These are phyloP conservation scores for Shinisaurus crocodilurus DNA, from an alignment of 2,113 vertebrate species.

Conservation along the genomic window DNA sequence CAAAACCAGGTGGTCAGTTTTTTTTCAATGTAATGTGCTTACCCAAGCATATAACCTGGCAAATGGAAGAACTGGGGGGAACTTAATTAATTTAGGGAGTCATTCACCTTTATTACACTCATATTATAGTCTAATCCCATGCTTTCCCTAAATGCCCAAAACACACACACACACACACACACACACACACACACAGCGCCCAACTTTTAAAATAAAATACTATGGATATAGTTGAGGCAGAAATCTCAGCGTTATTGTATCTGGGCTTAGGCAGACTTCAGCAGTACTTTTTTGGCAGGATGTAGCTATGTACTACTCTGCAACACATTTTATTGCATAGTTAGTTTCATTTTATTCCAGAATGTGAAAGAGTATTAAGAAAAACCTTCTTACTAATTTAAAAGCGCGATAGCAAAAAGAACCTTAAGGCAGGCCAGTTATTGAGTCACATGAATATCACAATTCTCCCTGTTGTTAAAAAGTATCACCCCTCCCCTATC, in stretches of 20 bases:
- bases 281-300: background rate
- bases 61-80: background rate
- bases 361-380: background rate
- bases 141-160: background rate
- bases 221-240: background rate
- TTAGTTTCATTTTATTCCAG: background rate
- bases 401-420: slow-evolving; percentile 7
- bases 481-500: background rate
- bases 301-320: background rate
- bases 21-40: background rate
- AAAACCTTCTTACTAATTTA: background rate
- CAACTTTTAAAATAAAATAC: background rate
- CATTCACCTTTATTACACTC: background rate
- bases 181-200: background rate
- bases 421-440: background rate
- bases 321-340: background rate
- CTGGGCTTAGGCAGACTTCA: background rate
- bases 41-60: background rate
- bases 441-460: slow-evolving; percentile 24
- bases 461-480: slow-evolving; percentile 8
- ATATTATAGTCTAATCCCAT: background rate
- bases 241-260: background rate
- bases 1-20: background rate
- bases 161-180: too few species aligned
- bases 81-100: background rate